Base-by-base conservation (phyloP, 2,888 invertebrate genomes). In the Sinelater perroti region DNA sequence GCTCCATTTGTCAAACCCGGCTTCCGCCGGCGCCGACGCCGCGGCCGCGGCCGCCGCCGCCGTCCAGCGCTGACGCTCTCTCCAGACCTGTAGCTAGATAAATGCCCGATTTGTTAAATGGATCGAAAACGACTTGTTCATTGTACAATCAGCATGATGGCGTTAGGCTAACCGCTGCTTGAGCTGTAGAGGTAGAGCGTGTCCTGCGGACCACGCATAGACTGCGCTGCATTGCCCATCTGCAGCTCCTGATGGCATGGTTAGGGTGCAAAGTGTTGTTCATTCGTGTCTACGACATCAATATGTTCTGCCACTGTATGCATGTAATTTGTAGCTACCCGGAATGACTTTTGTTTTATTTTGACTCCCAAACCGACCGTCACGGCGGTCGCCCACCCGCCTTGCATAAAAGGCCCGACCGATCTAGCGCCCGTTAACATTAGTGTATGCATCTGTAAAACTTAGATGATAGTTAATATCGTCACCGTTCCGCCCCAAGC, bases 1-100 rank as follows among this genome's bases (percentile, higher is more conserved):
- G 65, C 71, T 72, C 71, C 70, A 72, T 73, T 72, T 72, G 71
- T 71, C 70, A 72, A 71, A 68, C 63, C 61, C 62, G 62, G 52
- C 38, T 38, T 46, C 21, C 20, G 21, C 11, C 10, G 24, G 6
- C 3, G 42, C 38, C 58, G 38, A 20, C 36, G 31, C 40, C 47
- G 50, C 58, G 52, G 51, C 45, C 35, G 35, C 16, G 11, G 40
- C 51, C 51, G 53, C 53, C 45, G 56, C 49, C 53, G 44, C 51
- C 61, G 47, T 11, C 24, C 30, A 38, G 28, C 11, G 24, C 20
- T 16, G n/a, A n/a, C 28, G 53, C 47, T 60, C 62, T 56, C 47
- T 60, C 62, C 45, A 65, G 60, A 62, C 52, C 53, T 61, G 58
- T 64, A 65, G n/a, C n/a, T n/a, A n/a, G 69, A 68, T 67, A 66